Evolutionary conservation across 2,888 invertebrate species (phyloP).

Genomic region (Acanthopleura granulata): DNA sequence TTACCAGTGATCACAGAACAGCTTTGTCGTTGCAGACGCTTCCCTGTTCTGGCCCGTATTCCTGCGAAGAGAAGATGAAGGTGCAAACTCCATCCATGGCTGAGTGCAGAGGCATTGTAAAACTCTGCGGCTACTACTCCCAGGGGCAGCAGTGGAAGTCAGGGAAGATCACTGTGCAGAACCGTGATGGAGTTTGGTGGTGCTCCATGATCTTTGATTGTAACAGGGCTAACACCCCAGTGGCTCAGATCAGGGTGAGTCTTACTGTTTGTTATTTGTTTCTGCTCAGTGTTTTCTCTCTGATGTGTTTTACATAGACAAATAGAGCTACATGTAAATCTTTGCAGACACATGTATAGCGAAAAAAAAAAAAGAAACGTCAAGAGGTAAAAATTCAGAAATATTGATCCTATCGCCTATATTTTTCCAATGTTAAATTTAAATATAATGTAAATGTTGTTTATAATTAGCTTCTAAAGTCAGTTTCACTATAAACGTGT

Average conservation of each 20-base stretch:
- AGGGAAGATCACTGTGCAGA: neutral
- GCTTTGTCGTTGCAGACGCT: neutral
- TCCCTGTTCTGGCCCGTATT: neutral
- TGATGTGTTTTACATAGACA: no score
- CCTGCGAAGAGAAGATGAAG: neutral
- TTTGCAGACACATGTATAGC: no score
- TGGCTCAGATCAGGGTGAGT: neutral
- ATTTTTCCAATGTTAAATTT: no score
- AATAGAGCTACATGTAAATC: no score
- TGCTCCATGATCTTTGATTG: slow-evolving; percentile 10
- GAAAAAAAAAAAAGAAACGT: no score
- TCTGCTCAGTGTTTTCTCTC: no score
- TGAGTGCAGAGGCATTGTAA: neutral
- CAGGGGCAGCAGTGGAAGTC: slow-evolving; percentile 16
- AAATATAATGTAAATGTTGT: no score
- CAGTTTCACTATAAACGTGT: no score
- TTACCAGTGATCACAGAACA: neutral
- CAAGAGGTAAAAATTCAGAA: no score
- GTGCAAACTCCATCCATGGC: neutral
- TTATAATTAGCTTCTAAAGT: no score
- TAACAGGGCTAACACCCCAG: neutral
- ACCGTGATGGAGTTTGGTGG: neutral
- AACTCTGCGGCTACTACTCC: neutral
- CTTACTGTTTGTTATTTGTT: no score
- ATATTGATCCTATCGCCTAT: no score